A percentile compares a stretch with the other conserved stretches of the same genome.
phyloP scores from a whole-genome alignment of 2,888 invertebrate genomes.

The Tuberolachnus salignus region DNA sequence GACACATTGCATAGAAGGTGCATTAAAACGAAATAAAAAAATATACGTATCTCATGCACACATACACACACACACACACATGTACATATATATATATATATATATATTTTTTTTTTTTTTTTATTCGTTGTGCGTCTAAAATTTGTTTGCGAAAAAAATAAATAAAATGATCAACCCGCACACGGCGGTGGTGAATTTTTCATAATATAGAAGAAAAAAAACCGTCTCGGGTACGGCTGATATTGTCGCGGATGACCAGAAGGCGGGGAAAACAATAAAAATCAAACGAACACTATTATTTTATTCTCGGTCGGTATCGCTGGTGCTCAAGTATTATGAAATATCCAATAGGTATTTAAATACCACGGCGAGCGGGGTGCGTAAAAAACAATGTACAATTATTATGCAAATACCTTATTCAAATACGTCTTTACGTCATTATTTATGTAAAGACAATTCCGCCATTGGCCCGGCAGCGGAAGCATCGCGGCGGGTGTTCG shows the following conservation, averaged over 20 bases:
- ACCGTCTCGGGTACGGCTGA: not conserved
- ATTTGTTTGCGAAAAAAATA: too few species aligned
- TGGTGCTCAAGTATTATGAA: constrained; percentile 11
- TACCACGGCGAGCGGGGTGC: not conserved
- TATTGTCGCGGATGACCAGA: too few species aligned
- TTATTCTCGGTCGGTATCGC: not conserved
- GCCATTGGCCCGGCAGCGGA: too few species aligned
- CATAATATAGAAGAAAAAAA: not conserved
- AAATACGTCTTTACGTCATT: not conserved
- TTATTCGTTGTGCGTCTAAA: too few species aligned
- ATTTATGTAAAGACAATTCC: not conserved
- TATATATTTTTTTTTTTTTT: too few species aligned
- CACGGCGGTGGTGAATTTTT: too few species aligned
- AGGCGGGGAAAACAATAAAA: not conserved
- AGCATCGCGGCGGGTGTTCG: not conserved
- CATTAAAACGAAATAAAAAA: constrained; percentile 18
- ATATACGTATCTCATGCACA: too few species aligned
- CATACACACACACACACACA: too few species aligned
- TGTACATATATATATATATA: too few species aligned
- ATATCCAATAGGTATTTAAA: not conserved
- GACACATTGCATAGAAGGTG: too few species aligned
- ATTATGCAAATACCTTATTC: not conserved
- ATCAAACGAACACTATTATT: not conserved
- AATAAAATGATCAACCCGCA: too few species aligned
- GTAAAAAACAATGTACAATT: not conserved